Evolutionary conservation across 2,888 invertebrate species (phyloP).

Genomic region (Aricia artaxerxes): DNA sequence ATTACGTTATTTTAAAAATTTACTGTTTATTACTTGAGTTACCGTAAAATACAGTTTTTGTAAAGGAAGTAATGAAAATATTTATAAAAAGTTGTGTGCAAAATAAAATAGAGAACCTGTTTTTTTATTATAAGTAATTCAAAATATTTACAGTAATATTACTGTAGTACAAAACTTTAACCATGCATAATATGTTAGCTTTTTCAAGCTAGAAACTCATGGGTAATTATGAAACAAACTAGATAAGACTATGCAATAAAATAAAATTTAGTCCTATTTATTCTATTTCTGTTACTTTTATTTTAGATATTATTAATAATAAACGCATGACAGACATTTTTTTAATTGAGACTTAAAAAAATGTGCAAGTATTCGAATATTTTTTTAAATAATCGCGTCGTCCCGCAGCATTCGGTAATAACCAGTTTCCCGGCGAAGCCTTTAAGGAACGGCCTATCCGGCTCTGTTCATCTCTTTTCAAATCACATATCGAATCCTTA

Average conservation of each 20-base stretch:
- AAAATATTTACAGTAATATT: background rate
- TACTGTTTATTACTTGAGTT: background rate
- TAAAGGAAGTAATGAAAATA: too few relatives aligned
- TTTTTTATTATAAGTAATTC: too few relatives aligned
- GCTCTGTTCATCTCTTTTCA: slow-evolving; percentile 26
- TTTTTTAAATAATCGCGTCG: slow-evolving; percentile 42
- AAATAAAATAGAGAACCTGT: too few relatives aligned
- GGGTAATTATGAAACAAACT: background rate
- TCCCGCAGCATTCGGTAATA: slow-evolving; percentile 73
- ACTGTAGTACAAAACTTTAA: background rate
- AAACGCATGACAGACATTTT: background rate
- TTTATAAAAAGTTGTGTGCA: too few relatives aligned
- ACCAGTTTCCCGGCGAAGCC: slow-evolving; percentile 72
- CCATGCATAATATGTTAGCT: background rate
- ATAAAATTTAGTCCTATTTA: background rate
- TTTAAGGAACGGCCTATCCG: slow-evolving; percentile 46
- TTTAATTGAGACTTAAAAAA: background rate
- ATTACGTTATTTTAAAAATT: background rate
- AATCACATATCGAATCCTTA: slow-evolving; percentile 3
- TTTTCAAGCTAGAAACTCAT: background rate
- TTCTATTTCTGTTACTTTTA: background rate
- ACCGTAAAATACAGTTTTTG: too few relatives aligned
- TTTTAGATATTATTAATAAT: background rate
- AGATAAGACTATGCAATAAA: background rate
- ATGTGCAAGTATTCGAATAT: slow-evolving; percentile 15